Conservation (phyloP, 2,113 vertebrate genomes). For the Hassar affinis region DNA sequence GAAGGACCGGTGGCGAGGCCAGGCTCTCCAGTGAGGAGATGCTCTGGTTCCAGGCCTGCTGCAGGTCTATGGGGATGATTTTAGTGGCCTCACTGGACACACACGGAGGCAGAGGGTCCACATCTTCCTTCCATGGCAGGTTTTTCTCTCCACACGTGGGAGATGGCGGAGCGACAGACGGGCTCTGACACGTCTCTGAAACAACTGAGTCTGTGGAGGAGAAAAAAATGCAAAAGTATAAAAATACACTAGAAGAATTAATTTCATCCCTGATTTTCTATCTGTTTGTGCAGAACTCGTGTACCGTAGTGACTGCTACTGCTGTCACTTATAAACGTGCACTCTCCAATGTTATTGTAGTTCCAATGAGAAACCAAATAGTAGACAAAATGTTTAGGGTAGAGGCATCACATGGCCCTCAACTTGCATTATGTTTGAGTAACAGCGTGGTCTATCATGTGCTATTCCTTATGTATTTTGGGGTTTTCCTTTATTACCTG, state of each 20-base stretch:
- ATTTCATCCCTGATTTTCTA: neutral
- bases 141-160: slow-evolving; percentile 82
- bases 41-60: slow-evolving; percentile 95
- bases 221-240: neutral
- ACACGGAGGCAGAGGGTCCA: slow-evolving; percentile 82
- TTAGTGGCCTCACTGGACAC: slow-evolving; percentile 91
- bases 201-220: slow-evolving; percentile 62
- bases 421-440: no score
- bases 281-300: neutral
- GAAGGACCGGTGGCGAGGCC: slow-evolving; percentile 78
- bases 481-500: slow-evolving; percentile 71
- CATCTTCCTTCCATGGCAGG: slow-evolving; percentile 86
- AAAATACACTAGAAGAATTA: neutral
- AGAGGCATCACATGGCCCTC: neutral
- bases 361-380: no score
- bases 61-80: slow-evolving; percentile 92
- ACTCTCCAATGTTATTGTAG: no score
- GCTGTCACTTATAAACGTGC: neutral
- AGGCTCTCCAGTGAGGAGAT: slow-evolving; percentile 93
- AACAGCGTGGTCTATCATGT: neutral
- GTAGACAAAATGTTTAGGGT: no score
- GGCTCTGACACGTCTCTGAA: slow-evolving; percentile 80
- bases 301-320: neutral
- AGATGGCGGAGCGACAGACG: slow-evolving; percentile 71
- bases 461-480: neutral